Conservation (phyloP, 2,888 invertebrate genomes). For the Polydrusus pterygomalis region DNA sequence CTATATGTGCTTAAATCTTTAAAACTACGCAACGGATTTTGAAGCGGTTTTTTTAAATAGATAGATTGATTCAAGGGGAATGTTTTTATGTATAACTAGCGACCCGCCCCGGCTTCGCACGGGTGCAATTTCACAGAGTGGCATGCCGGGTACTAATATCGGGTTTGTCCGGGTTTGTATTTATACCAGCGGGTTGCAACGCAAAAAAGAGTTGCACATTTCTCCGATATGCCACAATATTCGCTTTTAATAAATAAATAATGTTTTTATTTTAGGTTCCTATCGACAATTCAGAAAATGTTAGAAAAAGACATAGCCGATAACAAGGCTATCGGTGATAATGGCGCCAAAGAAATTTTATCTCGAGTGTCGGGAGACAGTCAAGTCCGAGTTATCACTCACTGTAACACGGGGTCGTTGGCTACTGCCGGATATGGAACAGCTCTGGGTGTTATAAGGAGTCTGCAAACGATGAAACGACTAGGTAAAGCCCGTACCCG, state of each 20-base stretch:
- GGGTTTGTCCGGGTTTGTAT: too few relatives aligned
- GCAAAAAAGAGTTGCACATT: too few relatives aligned
- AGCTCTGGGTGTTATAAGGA: constrained; percentile 95
- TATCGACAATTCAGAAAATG: constrained; percentile 86
- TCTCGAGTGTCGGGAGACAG: constrained; percentile 75
- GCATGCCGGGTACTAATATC: too few relatives aligned
- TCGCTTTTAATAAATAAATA: background rate
- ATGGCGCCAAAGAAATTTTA: constrained; percentile 88
- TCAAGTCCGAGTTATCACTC: constrained; percentile 88
- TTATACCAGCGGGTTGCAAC: too few relatives aligned
- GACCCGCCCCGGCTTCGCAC: too few relatives aligned
- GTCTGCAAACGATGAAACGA: constrained; percentile 79
- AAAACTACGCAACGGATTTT: too few relatives aligned
- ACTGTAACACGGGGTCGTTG: constrained; percentile 98
- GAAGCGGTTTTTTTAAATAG: too few relatives aligned
- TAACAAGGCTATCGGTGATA: constrained; percentile 90
- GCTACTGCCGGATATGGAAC: constrained; percentile 99
- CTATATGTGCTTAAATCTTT: too few relatives aligned
- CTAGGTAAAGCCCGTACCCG: constrained; percentile 58
- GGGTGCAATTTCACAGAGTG: too few relatives aligned
- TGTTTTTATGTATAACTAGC: too few relatives aligned
- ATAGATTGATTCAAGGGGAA: too few relatives aligned
- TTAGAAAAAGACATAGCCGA: constrained; percentile 89
- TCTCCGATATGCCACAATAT: too few relatives aligned
- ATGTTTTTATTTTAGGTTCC: constrained; percentile 76